Evolutionary conservation across 1,140 invertebrate genomes (phyloP).

Genomic region (Anoplophora glabripennis): DNA sequence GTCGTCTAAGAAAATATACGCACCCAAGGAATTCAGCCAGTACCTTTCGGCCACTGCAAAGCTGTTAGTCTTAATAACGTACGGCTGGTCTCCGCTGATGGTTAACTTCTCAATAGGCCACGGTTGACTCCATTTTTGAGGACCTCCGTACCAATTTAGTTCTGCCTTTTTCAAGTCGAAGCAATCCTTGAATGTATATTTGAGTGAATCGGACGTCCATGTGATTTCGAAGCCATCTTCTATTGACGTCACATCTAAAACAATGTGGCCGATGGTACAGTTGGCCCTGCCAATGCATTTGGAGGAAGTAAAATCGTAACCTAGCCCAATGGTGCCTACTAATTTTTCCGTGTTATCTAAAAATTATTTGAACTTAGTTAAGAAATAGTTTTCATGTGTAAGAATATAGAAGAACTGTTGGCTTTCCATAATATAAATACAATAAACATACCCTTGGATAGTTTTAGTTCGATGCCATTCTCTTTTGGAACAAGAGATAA

Average conservation of each 20-base stretch:
- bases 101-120: slow-evolving; percentile 66
- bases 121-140: slow-evolving; percentile 12
- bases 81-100: slow-evolving; percentile 51
- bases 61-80: slow-evolving; percentile 61
- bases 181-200: slow-evolving; percentile 17
- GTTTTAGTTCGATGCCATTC: no score
- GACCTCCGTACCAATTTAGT: slow-evolving; percentile 29
- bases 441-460: no score
- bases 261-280: no score
- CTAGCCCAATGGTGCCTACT: no score
- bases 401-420: no score
- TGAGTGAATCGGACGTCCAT: slow-evolving; percentile 5
- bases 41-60: slow-evolving; percentile 69
- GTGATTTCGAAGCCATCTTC: slow-evolving; percentile 17
- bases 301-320: no score
- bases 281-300: no score
- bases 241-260: not conserved
- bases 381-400: no score
- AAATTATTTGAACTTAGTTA: no score
- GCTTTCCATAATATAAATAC: no score
- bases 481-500: no score
- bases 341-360: no score
- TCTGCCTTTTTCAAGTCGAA: slow-evolving; percentile 6
- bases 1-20: slow-evolving; percentile 61
- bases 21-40: slow-evolving; percentile 70